Percentiles rank a stretch among this genome's conserved stretches.
These are phyloP conservation scores for Zosterops japonicus DNA, from an alignment of 2,113 vertebrate species.

Conservation along the genomic window DNA sequence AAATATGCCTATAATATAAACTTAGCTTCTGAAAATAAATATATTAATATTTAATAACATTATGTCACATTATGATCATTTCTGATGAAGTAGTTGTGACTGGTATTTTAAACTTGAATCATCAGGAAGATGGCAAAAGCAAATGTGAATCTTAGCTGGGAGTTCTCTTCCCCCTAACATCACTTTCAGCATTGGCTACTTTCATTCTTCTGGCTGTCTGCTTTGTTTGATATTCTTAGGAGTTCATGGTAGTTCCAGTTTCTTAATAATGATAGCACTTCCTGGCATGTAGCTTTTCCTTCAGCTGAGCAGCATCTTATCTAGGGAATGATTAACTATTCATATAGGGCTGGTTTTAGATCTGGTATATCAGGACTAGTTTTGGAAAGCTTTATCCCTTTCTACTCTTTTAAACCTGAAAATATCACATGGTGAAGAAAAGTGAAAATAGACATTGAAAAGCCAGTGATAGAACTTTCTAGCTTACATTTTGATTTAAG, in stretches of 20 bases:
- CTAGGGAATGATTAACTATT: neutral
- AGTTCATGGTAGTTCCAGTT: neutral
- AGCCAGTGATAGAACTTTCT: neutral
- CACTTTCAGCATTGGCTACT: neutral
- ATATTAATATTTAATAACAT: neutral
- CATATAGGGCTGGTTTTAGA: neutral
- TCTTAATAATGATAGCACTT: neutral
- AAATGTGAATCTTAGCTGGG: neutral
- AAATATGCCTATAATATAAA: neutral
- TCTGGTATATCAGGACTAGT: neutral
- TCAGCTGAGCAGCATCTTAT: neutral
- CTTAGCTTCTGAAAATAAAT: neutral
- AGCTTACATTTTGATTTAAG: neutral
- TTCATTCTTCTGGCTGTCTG: neutral
- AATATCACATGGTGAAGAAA: neutral
- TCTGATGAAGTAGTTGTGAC: neutral
- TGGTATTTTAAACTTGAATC: neutral
- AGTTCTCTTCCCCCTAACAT: neutral
- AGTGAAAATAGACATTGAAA: neutral
- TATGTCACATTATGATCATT: neutral
- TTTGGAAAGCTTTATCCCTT: neutral
- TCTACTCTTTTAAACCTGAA: neutral
- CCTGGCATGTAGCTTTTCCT: neutral
- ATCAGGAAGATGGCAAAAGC: neutral
- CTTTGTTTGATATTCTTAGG: neutral